Conservation (phyloP, 2,888 invertebrate species). For the Epinotia brunnichana region DNA sequence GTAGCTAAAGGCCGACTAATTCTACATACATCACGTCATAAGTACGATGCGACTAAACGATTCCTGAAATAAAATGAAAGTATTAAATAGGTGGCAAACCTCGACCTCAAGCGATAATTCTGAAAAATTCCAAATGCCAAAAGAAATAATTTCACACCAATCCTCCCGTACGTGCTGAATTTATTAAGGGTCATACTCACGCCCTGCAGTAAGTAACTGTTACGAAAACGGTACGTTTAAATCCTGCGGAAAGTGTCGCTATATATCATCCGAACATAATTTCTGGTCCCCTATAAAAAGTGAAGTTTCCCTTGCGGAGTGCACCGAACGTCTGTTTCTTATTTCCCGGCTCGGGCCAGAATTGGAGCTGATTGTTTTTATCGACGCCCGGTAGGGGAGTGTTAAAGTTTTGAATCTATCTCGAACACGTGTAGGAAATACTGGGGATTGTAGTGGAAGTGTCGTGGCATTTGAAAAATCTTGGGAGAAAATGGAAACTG, state of each 20-base stretch:
- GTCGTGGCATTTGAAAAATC: conserved; percentile 36
- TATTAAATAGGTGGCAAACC: conserved; percentile 24
- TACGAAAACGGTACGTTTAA: conserved; percentile 77
- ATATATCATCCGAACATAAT: conserved; percentile 78
- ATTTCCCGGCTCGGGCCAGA: conserved; percentile 65
- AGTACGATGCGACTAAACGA: conserved; percentile 5
- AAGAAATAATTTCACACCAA: conserved; percentile 68
- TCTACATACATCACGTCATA: conserved; percentile 3
- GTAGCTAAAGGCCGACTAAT: not conserved
- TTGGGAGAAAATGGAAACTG: conserved; percentile 31
- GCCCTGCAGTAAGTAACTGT: conserved; percentile 74
- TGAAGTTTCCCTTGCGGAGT: conserved; percentile 59
- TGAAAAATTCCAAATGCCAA: conserved; percentile 38
- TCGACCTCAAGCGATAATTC: conserved; percentile 40
- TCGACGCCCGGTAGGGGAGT: conserved; percentile 59
- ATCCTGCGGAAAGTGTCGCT: conserved; percentile 76
- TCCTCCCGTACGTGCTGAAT: conserved; percentile 72
- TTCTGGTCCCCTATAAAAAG: conserved; percentile 77
- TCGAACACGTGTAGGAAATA: conserved; percentile 68
- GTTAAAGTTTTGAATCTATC: conserved; percentile 70
- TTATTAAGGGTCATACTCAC: conserved; percentile 78
- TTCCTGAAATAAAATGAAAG: conserved; percentile 26
- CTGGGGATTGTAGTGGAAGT: conserved; percentile 41
- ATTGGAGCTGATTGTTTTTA: conserved; percentile 80
- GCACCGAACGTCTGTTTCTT: conserved; percentile 72